Evolutionary conservation across 2,888 invertebrate genomes (phyloP).

Genomic region (Xanthia togata): DNA sequence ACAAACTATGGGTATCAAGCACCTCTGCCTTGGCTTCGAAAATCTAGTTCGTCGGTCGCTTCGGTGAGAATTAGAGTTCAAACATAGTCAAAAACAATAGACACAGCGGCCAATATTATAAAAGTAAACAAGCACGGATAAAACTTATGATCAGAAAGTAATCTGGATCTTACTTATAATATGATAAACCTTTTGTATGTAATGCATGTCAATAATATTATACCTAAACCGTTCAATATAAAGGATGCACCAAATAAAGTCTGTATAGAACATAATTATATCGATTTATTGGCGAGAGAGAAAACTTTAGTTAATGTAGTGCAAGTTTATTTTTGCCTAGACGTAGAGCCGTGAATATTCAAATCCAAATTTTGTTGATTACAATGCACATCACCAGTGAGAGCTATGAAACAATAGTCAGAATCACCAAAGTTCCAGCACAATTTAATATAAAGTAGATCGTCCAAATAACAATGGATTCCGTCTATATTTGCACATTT

Average conservation of each 20-base stretch:
- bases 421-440: constrained; percentile 35
- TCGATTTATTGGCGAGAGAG: constrained; percentile 4
- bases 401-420: constrained; percentile 8
- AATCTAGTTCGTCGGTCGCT: constrained; percentile 21
- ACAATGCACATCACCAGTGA: constrained; percentile 1
- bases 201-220: constrained; percentile 9
- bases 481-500: constrained; percentile 68
- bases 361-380: constrained; percentile 1
- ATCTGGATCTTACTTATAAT: constrained; percentile 20
- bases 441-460: constrained; percentile 50
- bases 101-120: neutral
- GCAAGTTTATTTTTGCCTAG: constrained; percentile 4
- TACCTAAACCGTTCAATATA: neutral
- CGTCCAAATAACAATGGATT: constrained; percentile 66
- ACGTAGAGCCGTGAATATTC: neutral
- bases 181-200: constrained; percentile 1
- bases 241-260: constrained; percentile 5
- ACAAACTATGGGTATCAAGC: constrained; percentile 24
- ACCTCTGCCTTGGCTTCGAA: constrained; percentile 28
- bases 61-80: neutral
- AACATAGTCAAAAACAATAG: constrained; percentile 13
- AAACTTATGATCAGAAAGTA: constrained; percentile 8
- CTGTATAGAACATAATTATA: constrained; percentile 15
- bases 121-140: neutral
- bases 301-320: neutral